These are phyloP conservation scores for Erynnis tages DNA, from an alignment of 2,888 invertebrate species.

Conservation along the genomic window DNA sequence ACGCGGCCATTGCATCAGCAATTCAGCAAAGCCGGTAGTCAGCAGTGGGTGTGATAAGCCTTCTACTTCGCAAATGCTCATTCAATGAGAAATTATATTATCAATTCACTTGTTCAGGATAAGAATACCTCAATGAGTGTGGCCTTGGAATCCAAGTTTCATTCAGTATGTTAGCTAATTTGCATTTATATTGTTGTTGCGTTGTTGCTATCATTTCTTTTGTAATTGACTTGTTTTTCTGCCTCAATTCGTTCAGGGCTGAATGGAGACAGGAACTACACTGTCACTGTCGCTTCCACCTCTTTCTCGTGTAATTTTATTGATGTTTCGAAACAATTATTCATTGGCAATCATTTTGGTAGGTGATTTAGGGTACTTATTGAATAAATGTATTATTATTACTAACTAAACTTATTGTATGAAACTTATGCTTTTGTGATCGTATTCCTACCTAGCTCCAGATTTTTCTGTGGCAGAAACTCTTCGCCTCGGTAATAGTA, in stretches of 20 bases:
- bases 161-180: slow-evolving; percentile 20
- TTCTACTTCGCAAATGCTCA: slow-evolving; percentile 27
- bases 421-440: no score
- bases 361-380: neutral
- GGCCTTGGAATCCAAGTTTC: slow-evolving; percentile 16
- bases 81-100: slow-evolving; percentile 21
- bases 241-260: slow-evolving; percentile 13
- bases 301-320: neutral
- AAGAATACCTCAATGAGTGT: slow-evolving; percentile 12
- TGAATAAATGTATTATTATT: no score
- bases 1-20: slow-evolving; percentile 35
- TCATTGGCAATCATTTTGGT: neutral
- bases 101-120: slow-evolving; percentile 4
- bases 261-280: slow-evolving; percentile 7
- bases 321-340: neutral
- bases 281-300: slow-evolving; percentile 5
- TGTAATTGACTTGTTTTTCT: slow-evolving; percentile 2
- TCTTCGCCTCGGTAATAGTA: no score
- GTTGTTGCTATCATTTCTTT: slow-evolving; percentile 5
- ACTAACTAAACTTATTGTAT: no score
- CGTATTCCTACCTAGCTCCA: no score
- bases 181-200: slow-evolving; percentile 19
- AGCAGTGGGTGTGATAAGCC: slow-evolving; percentile 39
- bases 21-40: slow-evolving; percentile 14
- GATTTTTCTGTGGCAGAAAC: no score